These are phyloP conservation scores for Mergus octosetaceus DNA, from an alignment of 2,797 vertebrate genomes.

Conservation along the genomic window DNA sequence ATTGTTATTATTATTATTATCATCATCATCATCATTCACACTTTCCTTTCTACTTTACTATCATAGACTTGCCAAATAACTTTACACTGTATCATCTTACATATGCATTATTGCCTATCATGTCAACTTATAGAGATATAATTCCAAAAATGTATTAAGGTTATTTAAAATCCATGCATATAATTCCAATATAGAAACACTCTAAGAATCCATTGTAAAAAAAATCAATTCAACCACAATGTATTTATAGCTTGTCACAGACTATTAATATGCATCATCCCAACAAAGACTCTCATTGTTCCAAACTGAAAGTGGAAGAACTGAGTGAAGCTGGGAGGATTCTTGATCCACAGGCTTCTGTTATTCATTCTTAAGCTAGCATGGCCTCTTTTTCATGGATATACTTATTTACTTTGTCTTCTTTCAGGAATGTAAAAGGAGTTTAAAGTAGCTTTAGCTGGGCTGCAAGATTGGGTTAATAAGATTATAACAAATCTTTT, in stretches of 20 bases:
- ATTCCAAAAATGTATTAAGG: conserved; percentile 41
- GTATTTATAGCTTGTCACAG: conserved; percentile 25
- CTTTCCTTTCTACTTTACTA: conserved; percentile 40
- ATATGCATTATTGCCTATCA: conserved; percentile 34
- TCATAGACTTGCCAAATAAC: conserved; percentile 2
- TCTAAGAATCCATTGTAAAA: conserved; percentile 49
- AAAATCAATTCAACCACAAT: background rate
- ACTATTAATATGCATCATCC: conserved; percentile 49
- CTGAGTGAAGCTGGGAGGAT: background rate
- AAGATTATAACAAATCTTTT: conserved; percentile 70
- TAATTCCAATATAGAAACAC: conserved; percentile 41
- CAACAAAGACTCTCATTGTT: conserved; percentile 17
- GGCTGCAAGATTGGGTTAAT: conserved; percentile 67
- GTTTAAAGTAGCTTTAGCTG: conserved; percentile 67
- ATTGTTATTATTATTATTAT: no score
- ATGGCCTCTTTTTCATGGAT: conserved; percentile 36
- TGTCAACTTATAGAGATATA: conserved; percentile 41
- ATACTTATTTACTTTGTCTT: conserved; percentile 69
- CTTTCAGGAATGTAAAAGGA: conserved; percentile 65
- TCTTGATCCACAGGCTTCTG: conserved; percentile 26
- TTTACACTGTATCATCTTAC: conserved; percentile 26
- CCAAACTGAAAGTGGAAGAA: background rate
- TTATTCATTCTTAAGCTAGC: conserved; percentile 28
- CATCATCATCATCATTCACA: background rate
- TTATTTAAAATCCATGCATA: conserved; percentile 48